Base-by-base conservation (phyloP, 2,888 invertebrate species). In the Coremacera marginata region DNA sequence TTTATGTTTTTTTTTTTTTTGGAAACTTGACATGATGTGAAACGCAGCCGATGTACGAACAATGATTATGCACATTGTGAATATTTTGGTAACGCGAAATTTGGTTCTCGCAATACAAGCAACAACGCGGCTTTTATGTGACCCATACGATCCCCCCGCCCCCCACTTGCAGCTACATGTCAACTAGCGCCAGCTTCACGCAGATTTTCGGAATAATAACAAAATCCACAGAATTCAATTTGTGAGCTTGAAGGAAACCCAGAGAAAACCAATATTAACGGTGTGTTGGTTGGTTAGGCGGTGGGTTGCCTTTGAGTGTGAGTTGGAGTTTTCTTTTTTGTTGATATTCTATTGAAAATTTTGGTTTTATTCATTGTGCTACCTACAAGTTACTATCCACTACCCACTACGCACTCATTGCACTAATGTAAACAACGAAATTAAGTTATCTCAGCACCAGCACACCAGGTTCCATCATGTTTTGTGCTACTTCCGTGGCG, bases 151-250 rank as follows among this genome's bases (percentile, higher is more conserved):
- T 52, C 0, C 52, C 2, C 7, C 22, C 25, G 11, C 2, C 27
- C 27, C 4, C 60, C 14, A 27, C 60, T 2, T 25, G 22, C 57
- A n/a, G 14, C 25, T 60, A 4, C 55, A 55, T 55, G 55, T 1
- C 60, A 60, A 27, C 27, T 11, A 60, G 27, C 34, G 34, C 63
- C 63, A 34, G 14, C 27, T 27, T 52, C 8, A 27, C 37, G 71
- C 22, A 57, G 57, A 9, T 68, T 22, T 34, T 60, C 34, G 51
- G 55, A 74, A 74, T 74, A 67, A 74, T 34, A 67, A 67, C 34
- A 55, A 52, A 65, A 74, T 73, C 52, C 74, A 25, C 55, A 67
- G 55, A 74, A 74, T 74, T 74, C 65, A 74, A 74, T 74, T 74
- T 74, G 67, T 67, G 57, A 44, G 44, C 44, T 44, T 52, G 19